Conservation (phyloP, 1,140 invertebrate genomes). For the Dendrolimus punctatus region DNA sequence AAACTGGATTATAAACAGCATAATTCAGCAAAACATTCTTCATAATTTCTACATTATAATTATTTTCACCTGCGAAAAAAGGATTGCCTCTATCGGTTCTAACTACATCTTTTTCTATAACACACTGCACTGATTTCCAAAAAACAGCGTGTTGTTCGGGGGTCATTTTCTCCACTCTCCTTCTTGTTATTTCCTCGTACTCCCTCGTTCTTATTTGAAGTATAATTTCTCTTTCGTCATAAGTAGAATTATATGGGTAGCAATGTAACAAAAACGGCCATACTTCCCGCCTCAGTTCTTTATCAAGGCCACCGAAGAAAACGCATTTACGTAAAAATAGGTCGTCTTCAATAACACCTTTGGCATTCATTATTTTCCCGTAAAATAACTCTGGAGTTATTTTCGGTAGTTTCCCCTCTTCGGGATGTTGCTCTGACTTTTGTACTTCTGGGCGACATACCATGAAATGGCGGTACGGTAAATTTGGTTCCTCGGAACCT, state of each 20-base stretch:
- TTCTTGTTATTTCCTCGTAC: constrained; percentile 82
- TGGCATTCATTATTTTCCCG: constrained; percentile 84
- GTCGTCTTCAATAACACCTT: constrained; percentile 92
- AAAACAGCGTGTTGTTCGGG: constrained; percentile 85
- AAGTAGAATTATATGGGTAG: constrained; percentile 92
- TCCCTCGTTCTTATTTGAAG: constrained; percentile 85
- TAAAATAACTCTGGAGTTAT: constrained; percentile 86
- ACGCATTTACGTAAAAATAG: constrained; percentile 89
- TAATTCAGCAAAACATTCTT: constrained; percentile 95
- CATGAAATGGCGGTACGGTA: constrained; percentile 84
- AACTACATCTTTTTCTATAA: constrained; percentile 94
- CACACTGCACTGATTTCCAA: constrained; percentile 90
- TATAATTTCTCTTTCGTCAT: constrained; percentile 89
- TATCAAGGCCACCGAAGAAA: constrained; percentile 93
- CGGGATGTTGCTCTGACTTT: constrained; percentile 92
- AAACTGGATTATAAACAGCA: constrained; percentile 87
- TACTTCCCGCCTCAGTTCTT: constrained; percentile 86
- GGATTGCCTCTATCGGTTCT: constrained; percentile 92
- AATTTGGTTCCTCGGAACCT: constrained; percentile 76
- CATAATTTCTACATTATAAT: constrained; percentile 93
- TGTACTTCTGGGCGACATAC: constrained; percentile 89
- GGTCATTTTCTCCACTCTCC: constrained; percentile 81
- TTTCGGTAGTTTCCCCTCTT: constrained; percentile 89
- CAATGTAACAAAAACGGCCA: constrained; percentile 96
- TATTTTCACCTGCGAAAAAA: constrained; percentile 93